Conservation (phyloP, 2,888 invertebrate genomes). For the Trichopria drosophilae region DNA sequence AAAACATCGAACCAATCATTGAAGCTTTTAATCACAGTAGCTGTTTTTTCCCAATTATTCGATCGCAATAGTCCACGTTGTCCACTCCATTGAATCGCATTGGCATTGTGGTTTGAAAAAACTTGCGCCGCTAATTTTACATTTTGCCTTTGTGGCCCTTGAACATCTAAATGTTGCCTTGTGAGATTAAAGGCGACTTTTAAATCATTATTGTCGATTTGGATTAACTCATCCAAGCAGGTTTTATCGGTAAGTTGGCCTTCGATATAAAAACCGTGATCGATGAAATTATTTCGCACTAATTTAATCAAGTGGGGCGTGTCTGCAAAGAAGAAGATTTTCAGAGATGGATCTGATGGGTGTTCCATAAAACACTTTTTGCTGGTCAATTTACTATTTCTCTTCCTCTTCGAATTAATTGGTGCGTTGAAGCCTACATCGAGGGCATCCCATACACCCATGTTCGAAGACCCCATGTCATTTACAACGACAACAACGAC, state of each 20-base stretch:
- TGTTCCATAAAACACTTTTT: background rate
- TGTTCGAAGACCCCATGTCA: conserved; percentile 29
- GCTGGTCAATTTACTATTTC: no score
- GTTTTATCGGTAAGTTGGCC: no score
- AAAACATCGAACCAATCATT: conserved; percentile 8
- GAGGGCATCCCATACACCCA: no score
- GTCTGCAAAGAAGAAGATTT: conserved; percentile 3
- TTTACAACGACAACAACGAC: conserved; percentile 20
- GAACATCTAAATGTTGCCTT: background rate
- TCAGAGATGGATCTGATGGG: background rate
- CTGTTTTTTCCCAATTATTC: no score
- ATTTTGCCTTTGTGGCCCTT: conserved; percentile 2
- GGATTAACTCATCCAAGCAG: no score
- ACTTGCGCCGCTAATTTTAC: conserved; percentile 11
- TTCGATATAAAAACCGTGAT: no score
- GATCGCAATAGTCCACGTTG: no score
- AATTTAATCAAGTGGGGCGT: conserved; percentile 8
- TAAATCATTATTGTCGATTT: no score
- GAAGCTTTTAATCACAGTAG: no score
- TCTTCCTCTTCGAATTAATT: no score
- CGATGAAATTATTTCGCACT: conserved; percentile 3
- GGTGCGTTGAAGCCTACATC: no score
- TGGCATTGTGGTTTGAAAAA: conserved; percentile 1
- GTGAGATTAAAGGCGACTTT: conserved; percentile 3
- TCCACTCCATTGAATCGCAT: conserved; percentile 2